Percentiles rank a stretch among this genome's conserved stretches.
Conservation (phyloP, 2,113 vertebrate genomes). For the Hyla sarda region DNA sequence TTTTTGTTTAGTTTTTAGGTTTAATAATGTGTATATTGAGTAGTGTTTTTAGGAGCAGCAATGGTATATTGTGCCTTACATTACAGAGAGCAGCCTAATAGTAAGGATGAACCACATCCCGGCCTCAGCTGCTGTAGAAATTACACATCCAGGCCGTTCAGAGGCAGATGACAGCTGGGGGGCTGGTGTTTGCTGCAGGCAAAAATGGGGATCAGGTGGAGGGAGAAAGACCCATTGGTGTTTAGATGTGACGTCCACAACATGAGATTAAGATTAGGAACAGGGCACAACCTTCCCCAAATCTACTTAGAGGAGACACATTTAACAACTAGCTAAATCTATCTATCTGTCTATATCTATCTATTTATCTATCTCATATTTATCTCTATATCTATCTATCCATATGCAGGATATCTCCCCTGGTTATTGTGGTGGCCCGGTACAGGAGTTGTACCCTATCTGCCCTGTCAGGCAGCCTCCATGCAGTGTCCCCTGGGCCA, state of each 20-base stretch:
- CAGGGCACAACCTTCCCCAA: not conserved
- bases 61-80: not conserved
- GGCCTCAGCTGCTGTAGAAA: not conserved
- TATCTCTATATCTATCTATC: no score
- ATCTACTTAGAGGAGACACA: not conserved
- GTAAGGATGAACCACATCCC: not conserved
- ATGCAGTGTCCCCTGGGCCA: no score
- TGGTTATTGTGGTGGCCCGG: no score
- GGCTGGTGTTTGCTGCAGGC: slow-evolving; percentile 1
- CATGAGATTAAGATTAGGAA: not conserved
- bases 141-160: not conserved
- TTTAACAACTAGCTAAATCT: not conserved
- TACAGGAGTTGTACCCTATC: no score
- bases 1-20: no score
- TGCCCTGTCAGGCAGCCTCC: no score
- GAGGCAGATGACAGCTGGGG: not conserved
- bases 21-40: no score
- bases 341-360: no score
- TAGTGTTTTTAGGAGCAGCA: no score
- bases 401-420: no score
- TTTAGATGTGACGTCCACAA: not conserved
- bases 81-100: not conserved
- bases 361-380: no score
- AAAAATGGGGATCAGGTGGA: slow-evolving; percentile 29
- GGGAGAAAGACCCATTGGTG: no score